Evolutionary conservation across 2,888 invertebrate species (phyloP).

Genomic region (Leptinotarsa tumamoca): DNA sequence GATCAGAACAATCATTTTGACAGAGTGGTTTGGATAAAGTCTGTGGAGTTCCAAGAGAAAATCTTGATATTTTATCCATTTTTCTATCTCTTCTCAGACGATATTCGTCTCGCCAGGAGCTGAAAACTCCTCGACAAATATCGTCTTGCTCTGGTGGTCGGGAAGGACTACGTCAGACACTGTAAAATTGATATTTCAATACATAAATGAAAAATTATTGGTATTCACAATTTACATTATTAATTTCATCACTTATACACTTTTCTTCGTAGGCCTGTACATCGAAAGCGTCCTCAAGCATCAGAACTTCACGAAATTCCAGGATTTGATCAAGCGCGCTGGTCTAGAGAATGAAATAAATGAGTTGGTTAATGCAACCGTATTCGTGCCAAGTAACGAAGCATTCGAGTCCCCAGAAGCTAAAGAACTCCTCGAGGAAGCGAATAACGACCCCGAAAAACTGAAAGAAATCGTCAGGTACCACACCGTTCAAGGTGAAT

Average conservation of each 20-base stretch:
- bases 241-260: background rate
- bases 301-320: constrained; percentile 74
- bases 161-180: no score
- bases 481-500: constrained; percentile 72
- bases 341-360: constrained; percentile 71
- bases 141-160: no score
- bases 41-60: no score
- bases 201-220: no score
- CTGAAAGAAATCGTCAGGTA: constrained; percentile 73
- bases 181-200: no score
- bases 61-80: no score
- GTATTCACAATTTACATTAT: background rate
- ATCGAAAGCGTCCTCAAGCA: constrained; percentile 68
- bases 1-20: no score
- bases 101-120: no score
- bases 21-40: no score
- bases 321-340: constrained; percentile 69
- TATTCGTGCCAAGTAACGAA: constrained; percentile 75
- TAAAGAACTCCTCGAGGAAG: constrained; percentile 62
- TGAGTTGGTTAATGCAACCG: constrained; percentile 71
- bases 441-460: constrained; percentile 65
- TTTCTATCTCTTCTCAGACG: no score
- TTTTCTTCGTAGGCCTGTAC: constrained; percentile 56
- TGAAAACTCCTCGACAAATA: no score
- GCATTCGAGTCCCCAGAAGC: constrained; percentile 70